phyloP scores from a whole-genome alignment of 2,888 invertebrate genomes.

The Drosophila algonquin region DNA sequence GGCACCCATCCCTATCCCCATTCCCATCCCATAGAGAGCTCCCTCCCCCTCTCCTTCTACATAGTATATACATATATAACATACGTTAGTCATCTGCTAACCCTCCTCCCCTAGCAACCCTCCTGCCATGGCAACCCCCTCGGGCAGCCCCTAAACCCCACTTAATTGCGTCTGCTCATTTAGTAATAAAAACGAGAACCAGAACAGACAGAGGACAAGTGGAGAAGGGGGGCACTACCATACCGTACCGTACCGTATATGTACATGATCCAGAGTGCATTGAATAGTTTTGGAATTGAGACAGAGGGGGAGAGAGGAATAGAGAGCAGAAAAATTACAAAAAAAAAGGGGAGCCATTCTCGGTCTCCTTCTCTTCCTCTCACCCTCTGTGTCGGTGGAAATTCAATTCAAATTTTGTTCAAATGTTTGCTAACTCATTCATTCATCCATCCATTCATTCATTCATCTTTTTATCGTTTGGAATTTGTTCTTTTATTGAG shows the following conservation, averaged over 20 bases:
- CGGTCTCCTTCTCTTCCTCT: background rate
- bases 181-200: slow-evolving; percentile 63
- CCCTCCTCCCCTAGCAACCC: slow-evolving; percentile 2
- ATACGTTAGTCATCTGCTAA: slow-evolving; percentile 59
- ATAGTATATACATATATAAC: background rate
- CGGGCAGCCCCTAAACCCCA: slow-evolving; percentile 19
- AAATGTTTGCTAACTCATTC: slow-evolving; percentile 45
- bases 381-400: background rate
- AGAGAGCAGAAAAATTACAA: background rate
- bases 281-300: slow-evolving; percentile 23
- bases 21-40: too few relatives aligned
- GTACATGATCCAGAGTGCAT: slow-evolving; percentile 8
- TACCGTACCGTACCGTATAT: too few relatives aligned
- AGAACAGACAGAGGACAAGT: slow-evolving; percentile 17
- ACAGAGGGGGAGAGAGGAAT: too few relatives aligned
- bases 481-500: slow-evolving; percentile 17
- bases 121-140: background rate
- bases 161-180: slow-evolving; percentile 74
- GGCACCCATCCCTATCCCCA: background rate
- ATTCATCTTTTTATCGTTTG: slow-evolving; percentile 46
- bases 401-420: slow-evolving; percentile 48
- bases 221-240: background rate
- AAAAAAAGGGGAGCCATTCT: background rate
- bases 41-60: background rate
- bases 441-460: slow-evolving; percentile 43